A percentile compares a stretch with the other conserved stretches of the same genome.
Evolutionary conservation across 2,888 invertebrate species (phyloP).

Genomic region (Hypomecis atomaria): DNA sequence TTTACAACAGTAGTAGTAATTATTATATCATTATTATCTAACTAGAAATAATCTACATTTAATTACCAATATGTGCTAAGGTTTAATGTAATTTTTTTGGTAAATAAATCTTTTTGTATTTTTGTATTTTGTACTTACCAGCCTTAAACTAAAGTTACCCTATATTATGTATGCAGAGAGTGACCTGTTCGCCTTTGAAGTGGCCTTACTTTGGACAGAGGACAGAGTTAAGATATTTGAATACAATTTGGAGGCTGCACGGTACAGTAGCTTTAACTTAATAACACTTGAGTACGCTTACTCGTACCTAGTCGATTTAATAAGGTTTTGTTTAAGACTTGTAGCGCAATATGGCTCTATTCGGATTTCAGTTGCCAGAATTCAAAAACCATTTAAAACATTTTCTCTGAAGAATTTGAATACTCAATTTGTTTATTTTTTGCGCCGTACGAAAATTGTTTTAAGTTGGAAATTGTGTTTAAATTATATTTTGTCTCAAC

Average conservation of each 20-base stretch:
- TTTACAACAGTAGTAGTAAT: too few relatives aligned
- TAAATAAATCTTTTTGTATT: too few relatives aligned
- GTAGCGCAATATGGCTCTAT: not conserved
- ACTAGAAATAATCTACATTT: too few relatives aligned
- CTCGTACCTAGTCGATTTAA: not conserved
- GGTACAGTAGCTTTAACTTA: constrained; percentile 10
- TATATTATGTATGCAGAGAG: constrained; percentile 23
- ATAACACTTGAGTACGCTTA: not conserved
- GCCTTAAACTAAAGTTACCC: not conserved
- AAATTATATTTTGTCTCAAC: too few relatives aligned
- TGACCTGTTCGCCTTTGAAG: constrained; percentile 27
- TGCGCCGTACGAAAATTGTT: too few relatives aligned
- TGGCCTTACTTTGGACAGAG: constrained; percentile 16
- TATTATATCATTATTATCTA: too few relatives aligned
- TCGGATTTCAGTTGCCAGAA: not conserved
- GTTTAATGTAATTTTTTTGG: too few relatives aligned
- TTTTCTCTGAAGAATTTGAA: too few relatives aligned
- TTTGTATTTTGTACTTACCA: too few relatives aligned
- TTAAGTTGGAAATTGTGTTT: too few relatives aligned
- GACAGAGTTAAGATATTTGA: constrained; percentile 22
- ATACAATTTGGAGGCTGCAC: constrained; percentile 20
- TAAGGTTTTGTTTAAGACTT: not conserved
- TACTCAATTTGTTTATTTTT: too few relatives aligned
- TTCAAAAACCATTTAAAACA: not conserved
- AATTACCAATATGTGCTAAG: too few relatives aligned